A percentile compares a stretch with the other conserved stretches of the same genome.
phyloP scores from a whole-genome alignment of 2,113 vertebrate genomes.

The Pseudorhombus dupliciocellatus region DNA sequence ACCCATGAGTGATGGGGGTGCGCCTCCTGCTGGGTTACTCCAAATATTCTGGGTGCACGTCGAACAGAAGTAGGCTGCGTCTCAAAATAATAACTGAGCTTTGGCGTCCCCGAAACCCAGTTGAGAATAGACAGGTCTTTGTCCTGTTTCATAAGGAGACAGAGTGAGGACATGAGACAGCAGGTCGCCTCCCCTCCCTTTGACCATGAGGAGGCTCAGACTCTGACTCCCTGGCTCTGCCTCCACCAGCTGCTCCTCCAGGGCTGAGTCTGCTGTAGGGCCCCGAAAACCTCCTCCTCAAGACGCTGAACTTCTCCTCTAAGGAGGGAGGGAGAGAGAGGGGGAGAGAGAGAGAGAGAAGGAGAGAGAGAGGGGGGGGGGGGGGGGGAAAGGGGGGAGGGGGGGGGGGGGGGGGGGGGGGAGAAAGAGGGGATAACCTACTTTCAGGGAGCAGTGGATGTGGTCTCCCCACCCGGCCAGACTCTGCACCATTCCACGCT shows the following conservation, averaged over 20 bases:
- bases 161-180: constrained; percentile 28
- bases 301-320: too few species aligned
- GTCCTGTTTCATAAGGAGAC: constrained; percentile 32
- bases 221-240: constrained; percentile 38
- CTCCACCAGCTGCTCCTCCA: constrained; percentile 1
- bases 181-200: constrained; percentile 55
- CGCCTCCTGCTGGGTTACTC: neutral
- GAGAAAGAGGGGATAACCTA: constrained; percentile 36
- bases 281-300: constrained; percentile 16
- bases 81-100: constrained; percentile 20
- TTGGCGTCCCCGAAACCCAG: constrained; percentile 53
- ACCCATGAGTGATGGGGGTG: constrained; percentile 32
- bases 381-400: too few species aligned
- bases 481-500: constrained; percentile 59
- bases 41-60: constrained; percentile 3
- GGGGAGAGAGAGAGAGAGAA: too few species aligned
- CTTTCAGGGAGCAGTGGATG: constrained; percentile 43
- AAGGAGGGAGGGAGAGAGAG: too few species aligned
- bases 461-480: constrained; percentile 26
- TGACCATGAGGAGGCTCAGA: constrained; percentile 25
- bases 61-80: constrained; percentile 21
- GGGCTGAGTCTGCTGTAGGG: constrained; percentile 14
- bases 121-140: constrained; percentile 44
- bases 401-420: too few species aligned
- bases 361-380: too few species aligned